Evolutionary conservation across 2,113 vertebrate species (phyloP).

Genomic region (Nibea albiflora): DNA sequence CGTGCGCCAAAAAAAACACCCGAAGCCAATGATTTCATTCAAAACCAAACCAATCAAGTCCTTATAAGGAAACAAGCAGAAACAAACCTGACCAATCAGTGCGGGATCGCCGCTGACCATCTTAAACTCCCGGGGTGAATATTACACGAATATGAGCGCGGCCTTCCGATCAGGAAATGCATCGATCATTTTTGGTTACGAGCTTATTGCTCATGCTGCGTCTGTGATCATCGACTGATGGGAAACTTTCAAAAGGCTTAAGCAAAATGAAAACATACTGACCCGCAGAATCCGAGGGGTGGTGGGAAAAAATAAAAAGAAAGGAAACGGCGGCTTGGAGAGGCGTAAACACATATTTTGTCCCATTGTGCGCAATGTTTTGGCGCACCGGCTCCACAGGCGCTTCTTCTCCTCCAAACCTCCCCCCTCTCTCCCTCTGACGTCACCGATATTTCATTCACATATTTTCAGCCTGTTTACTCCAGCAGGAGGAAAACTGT

Average conservation of each 20-base stretch:
- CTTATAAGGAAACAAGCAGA: not conserved
- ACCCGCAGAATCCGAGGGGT: not conserved
- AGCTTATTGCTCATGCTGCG: not conserved
- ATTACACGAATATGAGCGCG: not conserved
- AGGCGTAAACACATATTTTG: not conserved
- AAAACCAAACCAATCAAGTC: not conserved
- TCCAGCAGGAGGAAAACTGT: not conserved
- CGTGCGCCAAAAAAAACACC: not conserved
- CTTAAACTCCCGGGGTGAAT: not conserved
- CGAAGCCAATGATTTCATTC: not conserved
- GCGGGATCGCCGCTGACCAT: not conserved
- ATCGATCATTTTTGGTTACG: not conserved
- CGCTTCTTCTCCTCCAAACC: constrained; percentile 42
- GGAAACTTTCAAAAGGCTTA: not conserved
- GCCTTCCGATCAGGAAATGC: not conserved
- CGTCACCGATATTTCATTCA: constrained; percentile 75
- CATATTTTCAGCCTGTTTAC: constrained; percentile 45
- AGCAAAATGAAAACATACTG: constrained; percentile 12
- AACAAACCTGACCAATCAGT: not conserved
- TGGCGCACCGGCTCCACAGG: constrained; percentile 45
- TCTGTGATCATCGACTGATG: not conserved
- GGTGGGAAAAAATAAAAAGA: not conserved
- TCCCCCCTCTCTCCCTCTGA: constrained; percentile 52
- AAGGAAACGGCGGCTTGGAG: not conserved
- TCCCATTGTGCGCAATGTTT: constrained; percentile 45